These are phyloP conservation scores for Athrips mouffetella DNA, from an alignment of 2,888 invertebrate genomes.

Conservation along the genomic window DNA sequence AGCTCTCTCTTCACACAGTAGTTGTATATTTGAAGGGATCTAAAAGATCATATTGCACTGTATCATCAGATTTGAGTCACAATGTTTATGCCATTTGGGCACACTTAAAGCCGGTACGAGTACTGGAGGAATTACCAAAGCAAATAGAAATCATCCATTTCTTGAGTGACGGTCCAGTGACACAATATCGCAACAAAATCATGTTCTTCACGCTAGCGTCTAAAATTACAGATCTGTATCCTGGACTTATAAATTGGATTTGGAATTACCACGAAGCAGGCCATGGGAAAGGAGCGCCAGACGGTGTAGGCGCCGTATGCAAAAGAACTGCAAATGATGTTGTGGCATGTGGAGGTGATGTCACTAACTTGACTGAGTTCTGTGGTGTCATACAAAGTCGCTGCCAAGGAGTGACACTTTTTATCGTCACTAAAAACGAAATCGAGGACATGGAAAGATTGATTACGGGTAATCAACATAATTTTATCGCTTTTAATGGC, in stretches of 20 bases:
- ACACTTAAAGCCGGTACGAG: conserved; percentile 31
- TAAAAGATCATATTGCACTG: conserved; percentile 29
- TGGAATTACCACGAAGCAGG: conserved; percentile 45
- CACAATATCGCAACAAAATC: conserved; percentile 39
- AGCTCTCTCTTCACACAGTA: conserved; percentile 42
- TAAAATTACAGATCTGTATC: conserved; percentile 29
- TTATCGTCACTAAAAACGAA: conserved; percentile 25
- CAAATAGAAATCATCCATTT: conserved; percentile 35
- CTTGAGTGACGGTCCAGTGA: conserved; percentile 40
- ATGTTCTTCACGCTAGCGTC: conserved; percentile 37
- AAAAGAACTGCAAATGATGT: conserved; percentile 40
- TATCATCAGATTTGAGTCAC: conserved; percentile 34
- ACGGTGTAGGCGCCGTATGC: conserved; percentile 39
- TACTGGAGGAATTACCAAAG: conserved; percentile 20
- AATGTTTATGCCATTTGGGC: conserved; percentile 33
- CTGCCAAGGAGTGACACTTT: conserved; percentile 20
- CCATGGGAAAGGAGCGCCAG: conserved; percentile 40
- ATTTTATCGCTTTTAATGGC: conserved; percentile 25
- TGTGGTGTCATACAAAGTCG: conserved; percentile 18
- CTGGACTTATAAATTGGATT: conserved; percentile 27
- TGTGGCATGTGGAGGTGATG: conserved; percentile 35
- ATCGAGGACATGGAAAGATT: conserved; percentile 24
- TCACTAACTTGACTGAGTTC: conserved; percentile 27
- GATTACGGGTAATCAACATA: neutral
- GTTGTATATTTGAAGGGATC: conserved; percentile 34